Evolutionary conservation across 2,888 invertebrate species (phyloP).

Genomic region (Ceriagrion tenellum): DNA sequence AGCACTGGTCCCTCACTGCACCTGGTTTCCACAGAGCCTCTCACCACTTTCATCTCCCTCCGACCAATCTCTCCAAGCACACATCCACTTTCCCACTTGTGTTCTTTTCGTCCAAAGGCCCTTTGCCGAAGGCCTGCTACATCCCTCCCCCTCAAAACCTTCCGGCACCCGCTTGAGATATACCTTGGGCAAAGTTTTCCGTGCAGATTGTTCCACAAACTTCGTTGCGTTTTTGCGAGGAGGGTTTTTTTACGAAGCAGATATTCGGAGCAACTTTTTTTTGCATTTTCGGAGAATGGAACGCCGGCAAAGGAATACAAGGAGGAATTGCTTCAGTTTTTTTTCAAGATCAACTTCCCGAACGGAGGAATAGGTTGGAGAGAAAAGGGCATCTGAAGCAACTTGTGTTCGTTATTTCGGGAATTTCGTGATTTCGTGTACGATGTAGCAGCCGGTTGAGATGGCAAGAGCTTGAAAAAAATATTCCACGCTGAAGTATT

Average conservation of each 20-base stretch:
- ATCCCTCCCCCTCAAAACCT: not conserved
- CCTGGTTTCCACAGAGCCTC: not conserved
- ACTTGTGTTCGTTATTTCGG: not conserved
- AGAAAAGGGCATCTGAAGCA: not conserved
- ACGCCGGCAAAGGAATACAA: not conserved
- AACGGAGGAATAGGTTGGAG: not conserved
- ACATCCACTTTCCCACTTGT: not conserved
- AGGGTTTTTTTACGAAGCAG: not conserved
- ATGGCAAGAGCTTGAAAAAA: not conserved
- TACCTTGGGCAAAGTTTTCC: constrained; percentile 13
- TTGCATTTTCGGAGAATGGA: not conserved
- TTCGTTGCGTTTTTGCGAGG: not conserved
- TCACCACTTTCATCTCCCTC: not conserved
- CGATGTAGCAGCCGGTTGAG: not conserved
- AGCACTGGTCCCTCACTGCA: not conserved
- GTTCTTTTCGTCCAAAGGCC: not conserved
- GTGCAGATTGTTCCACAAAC: not conserved
- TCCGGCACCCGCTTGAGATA: not conserved
- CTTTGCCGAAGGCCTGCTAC: not conserved
- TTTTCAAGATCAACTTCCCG: not conserved
- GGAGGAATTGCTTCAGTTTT: not conserved
- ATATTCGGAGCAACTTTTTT: constrained; percentile 19
- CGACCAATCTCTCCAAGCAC: not conserved
- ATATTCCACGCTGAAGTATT: not conserved
- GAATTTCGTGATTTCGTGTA: not conserved